phyloP scores from a whole-genome alignment of 2,113 vertebrate genomes.

The Mus pahari region DNA sequence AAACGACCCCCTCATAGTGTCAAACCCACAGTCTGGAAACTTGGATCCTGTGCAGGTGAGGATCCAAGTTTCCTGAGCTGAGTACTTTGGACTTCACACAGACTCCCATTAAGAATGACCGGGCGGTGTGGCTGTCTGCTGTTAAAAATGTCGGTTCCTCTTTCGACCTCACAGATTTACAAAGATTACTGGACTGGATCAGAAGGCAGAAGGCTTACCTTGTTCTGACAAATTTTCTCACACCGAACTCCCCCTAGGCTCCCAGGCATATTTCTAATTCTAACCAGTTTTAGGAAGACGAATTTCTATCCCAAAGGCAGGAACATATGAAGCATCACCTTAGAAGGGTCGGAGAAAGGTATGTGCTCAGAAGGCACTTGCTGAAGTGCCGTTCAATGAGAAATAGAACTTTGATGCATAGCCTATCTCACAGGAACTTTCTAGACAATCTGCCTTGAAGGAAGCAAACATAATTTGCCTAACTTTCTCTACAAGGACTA shows the following conservation, averaged over 20 bases:
- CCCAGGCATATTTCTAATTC: neutral
- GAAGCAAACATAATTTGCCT: slow-evolving; percentile 63
- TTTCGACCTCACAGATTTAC: neutral
- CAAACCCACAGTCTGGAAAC: neutral
- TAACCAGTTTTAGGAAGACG: neutral
- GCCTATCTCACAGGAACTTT: neutral
- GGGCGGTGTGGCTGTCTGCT: neutral
- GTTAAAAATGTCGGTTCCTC: neutral
- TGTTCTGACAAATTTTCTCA: neutral
- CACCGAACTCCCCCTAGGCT: neutral
- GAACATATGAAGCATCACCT: neutral
- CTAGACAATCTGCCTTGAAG: slow-evolving; percentile 22
- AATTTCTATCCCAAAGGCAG: neutral
- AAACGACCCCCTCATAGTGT: neutral
- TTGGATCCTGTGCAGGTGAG: neutral
- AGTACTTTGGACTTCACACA: neutral
- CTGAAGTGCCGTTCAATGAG: neutral
- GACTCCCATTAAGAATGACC: neutral
- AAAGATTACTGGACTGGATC: neutral
- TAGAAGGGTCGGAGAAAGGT: neutral
- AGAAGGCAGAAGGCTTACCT: neutral
- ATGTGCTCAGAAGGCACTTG: neutral
- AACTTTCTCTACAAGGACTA: slow-evolving; percentile 64
- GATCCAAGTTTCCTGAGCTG: too few species aligned
- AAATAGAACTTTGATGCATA: slow-evolving; percentile 21